A percentile compares a stretch with the other conserved stretches of the same genome.
These are phyloP conservation scores for Zygogramma bicolorata DNA, from an alignment of 2,888 invertebrate species.

Conservation along the genomic window DNA sequence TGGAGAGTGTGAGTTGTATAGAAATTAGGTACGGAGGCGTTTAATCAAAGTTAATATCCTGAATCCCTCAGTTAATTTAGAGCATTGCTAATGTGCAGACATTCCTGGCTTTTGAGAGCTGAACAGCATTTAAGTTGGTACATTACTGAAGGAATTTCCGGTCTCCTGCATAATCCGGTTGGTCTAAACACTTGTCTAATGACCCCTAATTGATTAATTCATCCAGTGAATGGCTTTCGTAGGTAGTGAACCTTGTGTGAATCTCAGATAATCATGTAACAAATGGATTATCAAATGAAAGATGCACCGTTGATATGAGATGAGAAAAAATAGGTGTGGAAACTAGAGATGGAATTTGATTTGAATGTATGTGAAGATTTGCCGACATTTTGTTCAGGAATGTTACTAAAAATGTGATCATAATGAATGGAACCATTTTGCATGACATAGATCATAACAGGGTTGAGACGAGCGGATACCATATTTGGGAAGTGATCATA, in stretches of 20 bases:
- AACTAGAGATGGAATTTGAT: background rate
- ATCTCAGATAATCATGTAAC: background rate
- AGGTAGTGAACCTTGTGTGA: background rate
- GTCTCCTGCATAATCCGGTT: slow-evolving; percentile 59
- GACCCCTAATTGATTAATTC: slow-evolving; percentile 31
- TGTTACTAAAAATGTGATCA: too few species aligned
- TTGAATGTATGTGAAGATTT: too few species aligned
- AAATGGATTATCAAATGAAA: background rate
- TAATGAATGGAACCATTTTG: too few species aligned
- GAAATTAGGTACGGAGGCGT: slow-evolving; percentile 32
- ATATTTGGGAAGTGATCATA: too few species aligned
- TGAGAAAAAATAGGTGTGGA: background rate
- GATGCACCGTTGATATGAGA: background rate
- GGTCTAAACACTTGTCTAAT: slow-evolving; percentile 57
- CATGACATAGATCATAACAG: too few species aligned
- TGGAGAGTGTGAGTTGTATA: background rate
- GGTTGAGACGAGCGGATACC: too few species aligned
- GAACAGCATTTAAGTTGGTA: slow-evolving; percentile 54
- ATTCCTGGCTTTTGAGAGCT: slow-evolving; percentile 51
- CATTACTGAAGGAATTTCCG: slow-evolving; percentile 59
- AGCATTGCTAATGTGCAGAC: slow-evolving; percentile 53
- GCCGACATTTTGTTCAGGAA: too few species aligned
- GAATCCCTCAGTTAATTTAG: slow-evolving; percentile 49
- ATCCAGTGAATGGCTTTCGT: slow-evolving; percentile 1
- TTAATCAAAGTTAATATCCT: slow-evolving; percentile 46